phyloP scores from a whole-genome alignment of 2,888 invertebrate genomes.

The Coelopa pilipes region DNA sequence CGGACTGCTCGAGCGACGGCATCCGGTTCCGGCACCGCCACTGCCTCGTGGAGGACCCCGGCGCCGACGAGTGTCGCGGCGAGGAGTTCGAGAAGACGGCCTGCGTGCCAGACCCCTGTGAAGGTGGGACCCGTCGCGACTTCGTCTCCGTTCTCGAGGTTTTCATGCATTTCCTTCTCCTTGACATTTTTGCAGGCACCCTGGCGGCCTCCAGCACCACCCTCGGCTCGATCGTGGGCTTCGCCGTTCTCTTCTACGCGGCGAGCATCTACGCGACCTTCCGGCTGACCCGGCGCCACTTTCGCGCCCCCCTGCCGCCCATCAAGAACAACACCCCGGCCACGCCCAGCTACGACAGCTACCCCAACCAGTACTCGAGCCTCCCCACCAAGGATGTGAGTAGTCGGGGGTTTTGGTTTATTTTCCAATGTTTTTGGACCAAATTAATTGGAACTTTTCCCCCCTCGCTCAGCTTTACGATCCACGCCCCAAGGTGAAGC shows the following conservation, averaged over 20 bases:
- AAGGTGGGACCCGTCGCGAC: conserved; percentile 49
- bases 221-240: conserved; percentile 63
- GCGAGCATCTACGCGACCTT: conserved; percentile 65
- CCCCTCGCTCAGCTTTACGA: conserved; percentile 63
- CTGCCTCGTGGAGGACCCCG: conserved; percentile 71
- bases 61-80: conserved; percentile 76
- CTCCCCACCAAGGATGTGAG: conserved; percentile 83
- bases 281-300: conserved; percentile 68
- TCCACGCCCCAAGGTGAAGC: conserved; percentile 69
- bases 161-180: too few species aligned
- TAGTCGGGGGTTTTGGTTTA: conserved; percentile 44
- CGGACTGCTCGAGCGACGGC: conserved; percentile 73
- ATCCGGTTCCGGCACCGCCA: conserved; percentile 77
- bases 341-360: conserved; percentile 82
- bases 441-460: too few species aligned
- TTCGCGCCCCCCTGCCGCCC: conserved; percentile 49
- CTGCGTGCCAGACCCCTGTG: conserved; percentile 68
- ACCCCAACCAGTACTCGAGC: conserved; percentile 86
- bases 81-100: conserved; percentile 75
- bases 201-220: conserved; percentile 53
- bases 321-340: conserved; percentile 69
- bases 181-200: conserved; percentile 46
- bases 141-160: too few species aligned
- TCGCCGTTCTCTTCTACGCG: conserved; percentile 67
- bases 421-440: too few species aligned